Percentiles rank a stretch among this genome's conserved stretches.
Conservation (phyloP, 2,888 invertebrate genomes). For the Hyposoter didymator region DNA sequence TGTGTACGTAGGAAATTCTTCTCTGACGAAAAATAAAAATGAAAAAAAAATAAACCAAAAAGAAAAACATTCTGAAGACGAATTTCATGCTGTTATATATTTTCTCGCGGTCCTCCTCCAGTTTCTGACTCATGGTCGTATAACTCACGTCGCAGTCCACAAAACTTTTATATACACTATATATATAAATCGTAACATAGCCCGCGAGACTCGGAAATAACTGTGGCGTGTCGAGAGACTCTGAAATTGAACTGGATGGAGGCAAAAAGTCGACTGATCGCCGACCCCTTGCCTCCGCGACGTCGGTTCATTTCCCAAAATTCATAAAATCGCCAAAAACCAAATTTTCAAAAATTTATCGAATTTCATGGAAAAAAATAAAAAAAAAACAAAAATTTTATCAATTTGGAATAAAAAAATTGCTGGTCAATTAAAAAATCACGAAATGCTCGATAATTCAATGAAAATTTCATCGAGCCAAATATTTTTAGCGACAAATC, state of each 20-base stretch:
- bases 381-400: not conserved
- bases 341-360: not conserved
- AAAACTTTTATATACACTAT: slow-evolving; percentile 7
- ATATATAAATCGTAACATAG: slow-evolving; percentile 11
- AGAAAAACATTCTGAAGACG: slow-evolving; percentile 1
- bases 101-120: slow-evolving; percentile 8
- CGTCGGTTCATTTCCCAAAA: not conserved
- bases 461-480: not conserved
- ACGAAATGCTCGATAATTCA: not conserved
- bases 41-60: not conserved
- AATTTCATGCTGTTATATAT: slow-evolving; percentile 12
- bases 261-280: slow-evolving; percentile 37
- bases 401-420: not conserved
- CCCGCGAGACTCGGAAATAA: slow-evolving; percentile 37
- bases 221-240: slow-evolving; percentile 17
- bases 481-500: not conserved
- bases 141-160: slow-evolving; percentile 5
- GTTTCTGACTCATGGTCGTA: slow-evolving; percentile 32
- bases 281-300: slow-evolving; percentile 14
- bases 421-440: not conserved
- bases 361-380: not conserved
- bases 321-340: not conserved
- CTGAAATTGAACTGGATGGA: slow-evolving; percentile 38
- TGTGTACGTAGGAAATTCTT: not conserved
- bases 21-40: not conserved